Percentiles rank a stretch among this genome's conserved stretches.
phyloP scores from a whole-genome alignment of 2,113 vertebrate species.

The Opisthocomus hoazin region DNA sequence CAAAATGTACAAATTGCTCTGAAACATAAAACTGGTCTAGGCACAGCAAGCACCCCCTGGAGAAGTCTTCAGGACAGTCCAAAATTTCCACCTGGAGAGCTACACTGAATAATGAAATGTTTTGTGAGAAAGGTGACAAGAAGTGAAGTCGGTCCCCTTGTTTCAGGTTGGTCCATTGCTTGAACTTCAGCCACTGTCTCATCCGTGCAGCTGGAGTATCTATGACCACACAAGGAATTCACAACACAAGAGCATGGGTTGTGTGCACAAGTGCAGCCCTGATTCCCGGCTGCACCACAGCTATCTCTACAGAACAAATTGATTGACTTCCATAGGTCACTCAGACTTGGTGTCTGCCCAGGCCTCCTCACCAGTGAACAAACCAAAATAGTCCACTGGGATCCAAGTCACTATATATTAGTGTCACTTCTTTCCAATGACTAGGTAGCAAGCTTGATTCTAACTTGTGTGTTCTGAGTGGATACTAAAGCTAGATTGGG shows the following conservation, averaged over 20 bases:
- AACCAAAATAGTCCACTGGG: background rate
- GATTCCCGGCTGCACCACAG: background rate
- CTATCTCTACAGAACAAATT: background rate
- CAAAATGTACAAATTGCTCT: background rate
- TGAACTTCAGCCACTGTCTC: background rate
- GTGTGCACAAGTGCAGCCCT: fast-evolving
- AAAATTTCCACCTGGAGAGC: background rate
- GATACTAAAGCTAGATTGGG: background rate
- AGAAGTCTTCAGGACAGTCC: background rate
- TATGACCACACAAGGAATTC: background rate
- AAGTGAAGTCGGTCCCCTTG: background rate
- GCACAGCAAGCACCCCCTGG: fast-evolving
- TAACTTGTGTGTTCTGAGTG: background rate
- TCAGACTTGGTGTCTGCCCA: background rate
- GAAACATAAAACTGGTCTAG: background rate
- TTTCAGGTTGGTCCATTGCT: background rate
- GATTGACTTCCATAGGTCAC: background rate
- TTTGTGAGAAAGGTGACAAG: background rate
- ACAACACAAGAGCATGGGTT: background rate
- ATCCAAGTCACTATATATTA: background rate
- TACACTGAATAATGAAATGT: background rate
- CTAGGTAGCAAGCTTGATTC: background rate
- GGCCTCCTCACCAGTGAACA: background rate
- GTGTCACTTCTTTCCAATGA: background rate
- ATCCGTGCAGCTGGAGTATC: background rate